A percentile compares a stretch with the other conserved stretches of the same genome.
Conservation (phyloP, 2,113 vertebrate genomes). For the Ellobius talpinus region DNA sequence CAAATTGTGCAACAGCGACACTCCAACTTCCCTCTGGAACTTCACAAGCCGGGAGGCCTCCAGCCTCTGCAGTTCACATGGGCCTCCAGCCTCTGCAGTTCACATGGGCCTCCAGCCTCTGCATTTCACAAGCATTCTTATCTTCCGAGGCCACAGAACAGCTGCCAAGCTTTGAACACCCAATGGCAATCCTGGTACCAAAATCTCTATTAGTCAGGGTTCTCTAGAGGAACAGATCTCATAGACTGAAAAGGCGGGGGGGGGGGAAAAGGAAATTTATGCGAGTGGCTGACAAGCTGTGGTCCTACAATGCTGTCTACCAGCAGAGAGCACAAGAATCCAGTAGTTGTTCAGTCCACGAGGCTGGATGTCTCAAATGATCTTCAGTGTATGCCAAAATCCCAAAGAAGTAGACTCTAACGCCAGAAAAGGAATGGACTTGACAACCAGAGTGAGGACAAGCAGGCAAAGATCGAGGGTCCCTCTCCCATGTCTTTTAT, state of each 20-base stretch:
- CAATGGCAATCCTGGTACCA: neutral
- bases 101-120: neutral
- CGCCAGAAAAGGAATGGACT: neutral
- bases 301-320: neutral
- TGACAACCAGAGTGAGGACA: neutral
- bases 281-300: neutral
- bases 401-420: neutral
- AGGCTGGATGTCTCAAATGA: neutral
- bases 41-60: neutral
- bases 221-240: neutral
- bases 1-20: neutral
- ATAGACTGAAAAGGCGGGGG: neutral
- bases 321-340: neutral
- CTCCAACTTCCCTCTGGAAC: too few relatives aligned
- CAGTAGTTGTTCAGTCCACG: neutral
- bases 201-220: neutral
- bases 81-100: neutral
- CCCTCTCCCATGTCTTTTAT: neutral
- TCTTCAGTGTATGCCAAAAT: neutral
- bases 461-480: neutral
- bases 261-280: too few relatives aligned
- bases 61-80: neutral
- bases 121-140: neutral
- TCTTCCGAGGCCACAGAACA: neutral
- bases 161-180: neutral